phyloP scores from a whole-genome alignment of 2,888 invertebrate species.

The Chrysodeixis includens region DNA sequence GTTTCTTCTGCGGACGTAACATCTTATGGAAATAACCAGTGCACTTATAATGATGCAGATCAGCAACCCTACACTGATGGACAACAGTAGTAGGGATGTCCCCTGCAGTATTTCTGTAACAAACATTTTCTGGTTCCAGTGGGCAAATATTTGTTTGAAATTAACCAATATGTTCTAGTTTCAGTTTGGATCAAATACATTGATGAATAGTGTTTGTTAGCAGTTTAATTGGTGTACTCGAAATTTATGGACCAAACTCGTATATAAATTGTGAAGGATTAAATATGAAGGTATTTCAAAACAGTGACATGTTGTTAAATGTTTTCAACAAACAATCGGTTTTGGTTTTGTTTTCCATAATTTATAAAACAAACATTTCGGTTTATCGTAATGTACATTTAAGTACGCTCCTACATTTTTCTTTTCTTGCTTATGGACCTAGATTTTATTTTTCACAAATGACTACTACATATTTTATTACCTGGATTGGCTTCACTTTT shows the following conservation, averaged over 20 bases:
- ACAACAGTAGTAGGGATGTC: slow-evolving; percentile 64
- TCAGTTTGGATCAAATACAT: slow-evolving; percentile 30
- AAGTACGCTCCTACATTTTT: neutral
- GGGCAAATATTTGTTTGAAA: slow-evolving; percentile 29
- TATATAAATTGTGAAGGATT: slow-evolving; percentile 12
- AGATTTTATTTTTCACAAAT: too few relatives aligned
- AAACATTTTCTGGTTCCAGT: slow-evolving; percentile 36
- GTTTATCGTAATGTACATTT: too few relatives aligned
- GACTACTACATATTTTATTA: too few relatives aligned
- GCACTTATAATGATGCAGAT: slow-evolving; percentile 65
- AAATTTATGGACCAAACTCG: slow-evolving; percentile 29
- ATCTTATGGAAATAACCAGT: slow-evolving; percentile 68
- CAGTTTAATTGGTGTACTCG: slow-evolving; percentile 34
- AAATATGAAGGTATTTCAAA: slow-evolving; percentile 11
- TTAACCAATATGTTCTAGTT: slow-evolving; percentile 45
- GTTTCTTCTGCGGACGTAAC: slow-evolving; percentile 68
- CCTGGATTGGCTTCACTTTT: slow-evolving; percentile 37
- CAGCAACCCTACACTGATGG: slow-evolving; percentile 68
- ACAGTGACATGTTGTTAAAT: neutral
- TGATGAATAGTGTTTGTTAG: slow-evolving; percentile 44
- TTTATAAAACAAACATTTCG: neutral
- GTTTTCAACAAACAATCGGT: neutral
- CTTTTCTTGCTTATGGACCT: neutral
- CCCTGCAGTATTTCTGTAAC: slow-evolving; percentile 63
- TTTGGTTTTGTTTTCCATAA: neutral